phyloP scores from a whole-genome alignment of 2,888 invertebrate genomes.

The Atrina japonica region DNA sequence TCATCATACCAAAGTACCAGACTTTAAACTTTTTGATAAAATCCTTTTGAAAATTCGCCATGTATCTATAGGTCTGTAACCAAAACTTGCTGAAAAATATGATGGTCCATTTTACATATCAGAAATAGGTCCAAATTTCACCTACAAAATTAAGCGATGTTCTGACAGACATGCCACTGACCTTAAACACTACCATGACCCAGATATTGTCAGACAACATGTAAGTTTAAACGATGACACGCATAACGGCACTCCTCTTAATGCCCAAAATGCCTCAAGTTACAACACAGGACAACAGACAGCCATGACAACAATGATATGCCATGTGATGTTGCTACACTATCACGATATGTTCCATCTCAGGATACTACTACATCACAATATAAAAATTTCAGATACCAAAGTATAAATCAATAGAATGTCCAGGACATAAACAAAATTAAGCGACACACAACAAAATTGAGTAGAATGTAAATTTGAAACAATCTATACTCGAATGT shows the following conservation, averaged over 20 bases:
- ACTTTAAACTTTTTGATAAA: slow-evolving; percentile 10
- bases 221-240: background rate
- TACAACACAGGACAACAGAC: background rate
- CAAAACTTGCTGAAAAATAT: slow-evolving; percentile 24
- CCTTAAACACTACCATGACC: background rate
- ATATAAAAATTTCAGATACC: too few relatives aligned
- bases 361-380: too few relatives aligned
- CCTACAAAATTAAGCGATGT: slow-evolving; percentile 7
- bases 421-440: too few relatives aligned
- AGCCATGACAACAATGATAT: too few relatives aligned
- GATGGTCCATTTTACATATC: slow-evolving; percentile 29
- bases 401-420: too few relatives aligned
- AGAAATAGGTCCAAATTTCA: slow-evolving; percentile 17
- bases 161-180: background rate
- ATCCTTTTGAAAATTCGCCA: background rate
- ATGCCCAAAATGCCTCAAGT: background rate
- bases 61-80: slow-evolving; percentile 8
- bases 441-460: too few relatives aligned
- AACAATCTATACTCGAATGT: too few relatives aligned
- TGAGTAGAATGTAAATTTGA: too few relatives aligned
- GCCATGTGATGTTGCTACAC: too few relatives aligned
- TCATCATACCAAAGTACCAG: background rate
- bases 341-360: too few relatives aligned
- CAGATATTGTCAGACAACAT: slow-evolving; percentile 12
- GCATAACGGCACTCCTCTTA: background rate